phyloP scores from a whole-genome alignment of 2,888 invertebrate genomes.

The Drosophila buzzatii region DNA sequence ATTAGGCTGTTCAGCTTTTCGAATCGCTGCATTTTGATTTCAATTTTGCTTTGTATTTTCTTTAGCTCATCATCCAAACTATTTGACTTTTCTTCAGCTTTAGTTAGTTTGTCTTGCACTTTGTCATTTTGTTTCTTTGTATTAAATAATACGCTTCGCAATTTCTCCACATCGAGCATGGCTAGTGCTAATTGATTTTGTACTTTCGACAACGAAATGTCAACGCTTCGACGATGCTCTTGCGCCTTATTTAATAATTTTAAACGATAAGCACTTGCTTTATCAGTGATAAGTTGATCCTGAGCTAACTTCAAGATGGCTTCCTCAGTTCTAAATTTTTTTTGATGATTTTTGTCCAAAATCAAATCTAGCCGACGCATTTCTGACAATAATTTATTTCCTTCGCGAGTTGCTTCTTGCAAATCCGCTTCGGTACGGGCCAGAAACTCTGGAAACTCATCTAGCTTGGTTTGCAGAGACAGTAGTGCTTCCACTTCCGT shows the following conservation, averaged over 20 bases:
- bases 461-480: constrained; percentile 86
- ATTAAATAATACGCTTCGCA: constrained; percentile 68
- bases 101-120: constrained; percentile 77
- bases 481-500: constrained; percentile 86
- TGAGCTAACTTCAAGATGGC: constrained; percentile 88
- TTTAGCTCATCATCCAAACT: constrained; percentile 85
- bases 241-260: constrained; percentile 85
- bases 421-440: constrained; percentile 89
- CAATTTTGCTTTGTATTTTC: constrained; percentile 85
- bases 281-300: constrained; percentile 89
- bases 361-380: constrained; percentile 83
- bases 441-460: constrained; percentile 87
- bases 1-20: constrained; percentile 86
- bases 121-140: constrained; percentile 71
- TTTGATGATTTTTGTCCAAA: constrained; percentile 86
- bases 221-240: constrained; percentile 85
- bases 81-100: constrained; percentile 85
- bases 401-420: constrained; percentile 86
- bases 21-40: constrained; percentile 86
- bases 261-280: constrained; percentile 87
- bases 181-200: constrained; percentile 87
- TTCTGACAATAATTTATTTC: constrained; percentile 78
- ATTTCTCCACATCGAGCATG: constrained; percentile 85
- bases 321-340: constrained; percentile 88
- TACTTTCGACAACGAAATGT: constrained; percentile 83